Evolutionary conservation across 2,797 vertebrate genomes (phyloP).

Genomic region (Zalophus californianus): DNA sequence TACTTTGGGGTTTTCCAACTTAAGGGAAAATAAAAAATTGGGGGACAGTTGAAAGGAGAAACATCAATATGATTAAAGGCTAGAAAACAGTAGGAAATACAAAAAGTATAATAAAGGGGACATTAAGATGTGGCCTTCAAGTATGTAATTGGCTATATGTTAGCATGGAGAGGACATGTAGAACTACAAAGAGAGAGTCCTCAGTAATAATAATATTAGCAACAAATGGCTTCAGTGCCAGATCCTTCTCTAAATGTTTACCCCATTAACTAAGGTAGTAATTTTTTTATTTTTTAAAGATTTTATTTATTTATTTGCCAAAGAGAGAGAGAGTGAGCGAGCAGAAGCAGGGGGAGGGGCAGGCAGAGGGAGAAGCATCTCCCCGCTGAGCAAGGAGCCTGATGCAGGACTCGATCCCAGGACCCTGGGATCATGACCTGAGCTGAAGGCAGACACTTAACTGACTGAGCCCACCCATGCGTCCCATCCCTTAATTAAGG

Average conservation of each 20-base stretch:
- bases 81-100: constrained; percentile 26
- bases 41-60: background rate
- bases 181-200: background rate
- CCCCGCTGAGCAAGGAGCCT: no score
- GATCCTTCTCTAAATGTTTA: background rate
- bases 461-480: no score
- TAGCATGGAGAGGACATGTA: background rate
- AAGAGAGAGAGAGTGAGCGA: no score
- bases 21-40: constrained; percentile 30
- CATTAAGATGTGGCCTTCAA: background rate
- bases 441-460: no score
- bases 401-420: no score
- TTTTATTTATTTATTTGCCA: no score
- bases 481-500: background rate
- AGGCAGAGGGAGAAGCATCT: no score
- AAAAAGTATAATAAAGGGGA: background rate
- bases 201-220: background rate
- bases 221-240: background rate
- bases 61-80: background rate
- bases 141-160: background rate
- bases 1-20: background rate
- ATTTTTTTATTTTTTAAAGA: no score
- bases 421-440: no score
- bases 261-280: background rate
- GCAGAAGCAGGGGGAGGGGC: no score